A percentile compares a stretch with the other conserved stretches of the same genome.
phyloP scores from a whole-genome alignment of 1,140 invertebrate genomes.

The Magallana angulata region DNA sequence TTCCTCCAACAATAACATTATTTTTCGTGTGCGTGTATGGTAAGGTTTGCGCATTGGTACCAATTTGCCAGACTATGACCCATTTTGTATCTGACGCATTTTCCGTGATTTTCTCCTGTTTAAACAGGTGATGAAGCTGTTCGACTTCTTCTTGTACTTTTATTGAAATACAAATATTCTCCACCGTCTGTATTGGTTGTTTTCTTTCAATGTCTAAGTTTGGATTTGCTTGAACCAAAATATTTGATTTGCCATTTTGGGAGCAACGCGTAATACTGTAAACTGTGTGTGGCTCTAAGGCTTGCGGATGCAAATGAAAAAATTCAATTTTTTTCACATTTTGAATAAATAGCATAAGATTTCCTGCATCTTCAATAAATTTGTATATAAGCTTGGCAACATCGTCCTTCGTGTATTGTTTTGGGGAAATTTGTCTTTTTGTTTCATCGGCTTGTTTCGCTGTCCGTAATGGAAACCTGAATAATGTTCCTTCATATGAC shows the following conservation, averaged over 20 bases:
- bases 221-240: background rate
- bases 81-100: background rate
- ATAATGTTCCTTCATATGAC: constrained; percentile 67
- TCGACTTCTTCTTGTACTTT: background rate
- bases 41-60: background rate
- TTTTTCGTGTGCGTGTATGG: background rate
- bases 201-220: background rate
- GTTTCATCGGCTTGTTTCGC: constrained; percentile 63
- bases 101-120: background rate
- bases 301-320: constrained; percentile 57
- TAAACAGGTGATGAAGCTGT: background rate
- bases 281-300: constrained; percentile 65
- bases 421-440: constrained; percentile 63
- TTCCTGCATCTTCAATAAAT: constrained; percentile 60
- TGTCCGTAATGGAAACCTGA: constrained; percentile 73
- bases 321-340: constrained; percentile 70
- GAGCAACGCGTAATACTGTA: constrained; percentile 15
- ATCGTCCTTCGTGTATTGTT: constrained; percentile 64
- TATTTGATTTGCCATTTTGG: background rate
- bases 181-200: background rate
- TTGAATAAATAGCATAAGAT: constrained; percentile 73
- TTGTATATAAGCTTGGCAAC: constrained; percentile 65
- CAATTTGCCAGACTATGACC: background rate
- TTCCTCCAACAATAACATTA: background rate
- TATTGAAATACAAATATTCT: background rate